Evolutionary conservation across 2,113 vertebrate genomes (phyloP).

Genomic region (Daboia siamensis): DNA sequence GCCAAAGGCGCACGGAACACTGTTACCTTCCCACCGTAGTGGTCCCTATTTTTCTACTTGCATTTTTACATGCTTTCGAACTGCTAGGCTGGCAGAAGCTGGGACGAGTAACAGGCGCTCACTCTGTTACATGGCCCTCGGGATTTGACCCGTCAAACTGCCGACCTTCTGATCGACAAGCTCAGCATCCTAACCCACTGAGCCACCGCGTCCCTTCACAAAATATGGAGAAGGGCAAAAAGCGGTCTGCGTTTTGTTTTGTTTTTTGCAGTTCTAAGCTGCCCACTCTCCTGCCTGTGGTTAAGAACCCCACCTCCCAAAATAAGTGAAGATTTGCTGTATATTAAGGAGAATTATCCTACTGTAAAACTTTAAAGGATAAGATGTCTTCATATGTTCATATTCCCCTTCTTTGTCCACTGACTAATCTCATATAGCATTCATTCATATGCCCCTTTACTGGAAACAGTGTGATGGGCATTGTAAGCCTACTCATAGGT

Average conservation of each 20-base stretch:
- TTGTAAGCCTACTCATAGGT: not conserved
- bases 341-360: not conserved
- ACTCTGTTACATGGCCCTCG: too few relatives aligned
- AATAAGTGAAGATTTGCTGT: not conserved
- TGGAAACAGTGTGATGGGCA: conserved; percentile 4
- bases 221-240: not conserved
- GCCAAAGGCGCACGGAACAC: too few relatives aligned
- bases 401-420: not conserved
- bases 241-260: too few relatives aligned
- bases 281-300: not conserved
- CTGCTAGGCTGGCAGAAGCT: too few relatives aligned
- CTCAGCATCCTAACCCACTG: too few relatives aligned
- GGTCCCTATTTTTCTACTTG: too few relatives aligned
- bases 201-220: not conserved
- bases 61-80: too few relatives aligned
- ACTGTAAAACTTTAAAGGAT: not conserved
- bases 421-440: conserved; percentile 14
- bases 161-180: too few relatives aligned
- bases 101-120: too few relatives aligned
- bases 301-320: not conserved
- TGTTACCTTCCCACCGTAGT: too few relatives aligned
- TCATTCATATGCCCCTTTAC: conserved; percentile 1
- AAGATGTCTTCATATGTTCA: not conserved
- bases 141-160: too few relatives aligned
- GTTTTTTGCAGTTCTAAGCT: not conserved